Base-by-base conservation (phyloP, 2,113 vertebrate genomes). In the Stigmatopora nigra region DNA sequence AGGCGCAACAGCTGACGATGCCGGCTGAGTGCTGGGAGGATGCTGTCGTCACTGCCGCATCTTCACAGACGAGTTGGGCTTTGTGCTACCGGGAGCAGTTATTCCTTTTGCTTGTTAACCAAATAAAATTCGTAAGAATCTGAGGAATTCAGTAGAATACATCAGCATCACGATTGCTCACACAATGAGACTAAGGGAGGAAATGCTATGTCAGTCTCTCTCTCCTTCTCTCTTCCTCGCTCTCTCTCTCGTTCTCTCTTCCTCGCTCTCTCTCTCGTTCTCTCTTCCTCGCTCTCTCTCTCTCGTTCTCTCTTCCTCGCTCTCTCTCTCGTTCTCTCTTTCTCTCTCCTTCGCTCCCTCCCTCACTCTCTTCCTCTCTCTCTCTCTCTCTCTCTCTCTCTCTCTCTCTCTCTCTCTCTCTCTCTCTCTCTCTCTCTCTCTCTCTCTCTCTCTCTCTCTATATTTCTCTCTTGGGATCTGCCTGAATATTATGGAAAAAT, bases 1-100 rank as follows among this genome's bases (percentile, higher is more conserved):
- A 46, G 64, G 81, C 86, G 89, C 89, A 90, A 89, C 89, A 90
- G 88, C 88, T 90, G 89, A 86, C 71, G 84, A 75, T 73, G 80
- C 82, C 82, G 75, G 81, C 75, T 63, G 64, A 65, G 64, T 59
- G 72, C 3, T 47, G 73, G 65, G 47, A 68, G 70, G 84, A 80
- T 66, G 77, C 81, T 35, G 57, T 57, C 64, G 56, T 82, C 78
- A 80, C 81, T 81, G 84, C 82, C 86, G 78, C 85, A 85, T 85
- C 76, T 61, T 78, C 77, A 12, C 74, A 20, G 4, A 58, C 53
- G 47, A 31, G 41, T 25, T 70, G 65, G 61, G 55, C 63, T 44
- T 25, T n/a, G 55, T 16, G 15, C 16, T 31, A 56, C 69, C 72
- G 49, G 25, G 51, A 66, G n/a, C 19, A 59, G 31, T 16, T 19